Percentiles rank a stretch among this genome's conserved stretches.
Evolutionary conservation across 2,113 vertebrate species (phyloP).

Genomic region (Anarrhichthys ocellatus): DNA sequence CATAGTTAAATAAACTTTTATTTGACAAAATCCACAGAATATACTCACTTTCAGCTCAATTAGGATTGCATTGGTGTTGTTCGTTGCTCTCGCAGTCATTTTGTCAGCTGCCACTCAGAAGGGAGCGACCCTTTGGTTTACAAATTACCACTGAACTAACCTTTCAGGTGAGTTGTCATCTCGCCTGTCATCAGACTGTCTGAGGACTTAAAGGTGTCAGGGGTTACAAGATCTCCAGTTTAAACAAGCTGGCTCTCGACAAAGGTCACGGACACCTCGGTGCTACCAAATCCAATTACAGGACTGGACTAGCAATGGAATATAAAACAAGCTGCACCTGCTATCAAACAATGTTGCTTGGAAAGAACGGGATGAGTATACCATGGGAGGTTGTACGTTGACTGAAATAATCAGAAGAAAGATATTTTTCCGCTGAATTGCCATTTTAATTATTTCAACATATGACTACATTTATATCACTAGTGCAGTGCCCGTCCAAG

Average conservation of each 20-base stretch:
- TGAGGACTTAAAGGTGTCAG: constrained; percentile 52
- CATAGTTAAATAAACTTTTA: constrained; percentile 17
- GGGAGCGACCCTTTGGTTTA: constrained; percentile 2
- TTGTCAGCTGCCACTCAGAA: constrained; percentile 11
- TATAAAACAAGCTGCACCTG: constrained; percentile 50
- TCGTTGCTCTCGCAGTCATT: not conserved
- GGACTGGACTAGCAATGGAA: constrained; percentile 29
- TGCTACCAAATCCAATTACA: constrained; percentile 67
- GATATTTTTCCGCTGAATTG: not conserved
- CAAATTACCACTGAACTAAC: constrained; percentile 22
- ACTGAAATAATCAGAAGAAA: not conserved
- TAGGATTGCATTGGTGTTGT: not conserved
- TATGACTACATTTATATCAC: not conserved
- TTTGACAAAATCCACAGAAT: constrained; percentile 2
- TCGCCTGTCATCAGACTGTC: constrained; percentile 45
- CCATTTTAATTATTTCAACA: not conserved
- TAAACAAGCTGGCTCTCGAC: constrained; percentile 54
- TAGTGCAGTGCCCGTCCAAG: not conserved
- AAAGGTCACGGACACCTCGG: constrained; percentile 70
- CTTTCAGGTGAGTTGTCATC: constrained; percentile 55
- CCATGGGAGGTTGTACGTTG: not conserved
- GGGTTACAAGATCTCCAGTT: constrained; percentile 55
- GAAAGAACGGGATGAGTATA: constrained; percentile 19
- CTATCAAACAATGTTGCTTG: constrained; percentile 8
- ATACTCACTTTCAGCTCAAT: not conserved